Evolutionary conservation across 2,888 invertebrate genomes (phyloP).

Genomic region (Dugesia japonica): DNA sequence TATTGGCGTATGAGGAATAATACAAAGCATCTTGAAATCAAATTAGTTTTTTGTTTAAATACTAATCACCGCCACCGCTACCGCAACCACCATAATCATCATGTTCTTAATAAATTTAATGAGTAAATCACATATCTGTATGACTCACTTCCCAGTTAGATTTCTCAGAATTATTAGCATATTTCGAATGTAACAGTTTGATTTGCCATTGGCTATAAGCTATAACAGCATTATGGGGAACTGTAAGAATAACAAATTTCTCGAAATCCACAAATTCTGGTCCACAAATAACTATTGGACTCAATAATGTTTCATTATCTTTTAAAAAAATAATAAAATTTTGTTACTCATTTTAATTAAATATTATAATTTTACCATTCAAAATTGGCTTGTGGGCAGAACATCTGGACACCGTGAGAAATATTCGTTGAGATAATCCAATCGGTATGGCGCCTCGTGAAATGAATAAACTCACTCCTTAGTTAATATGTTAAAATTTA

Average conservation of each 20-base stretch:
- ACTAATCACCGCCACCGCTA: no score
- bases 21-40: no score
- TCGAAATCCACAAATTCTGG: not conserved
- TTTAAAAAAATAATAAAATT: not conserved
- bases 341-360: no score
- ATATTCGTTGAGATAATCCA: constrained; percentile 10
- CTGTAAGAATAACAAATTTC: not conserved
- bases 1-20: no score
- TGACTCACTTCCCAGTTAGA: not conserved
- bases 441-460: not conserved
- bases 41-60: no score
- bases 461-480: not conserved
- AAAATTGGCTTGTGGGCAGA: constrained; percentile 2
- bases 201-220: not conserved
- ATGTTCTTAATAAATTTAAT: no score
- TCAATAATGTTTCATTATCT: not conserved
- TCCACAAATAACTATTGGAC: not conserved
- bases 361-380: not conserved
- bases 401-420: not conserved
- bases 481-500: no score
- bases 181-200: constrained; percentile 1
- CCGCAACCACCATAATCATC: no score
- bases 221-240: not conserved
- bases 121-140: no score
- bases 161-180: not conserved